phyloP scores from a whole-genome alignment of 2,113 vertebrate species.

The Alethe diademata region DNA sequence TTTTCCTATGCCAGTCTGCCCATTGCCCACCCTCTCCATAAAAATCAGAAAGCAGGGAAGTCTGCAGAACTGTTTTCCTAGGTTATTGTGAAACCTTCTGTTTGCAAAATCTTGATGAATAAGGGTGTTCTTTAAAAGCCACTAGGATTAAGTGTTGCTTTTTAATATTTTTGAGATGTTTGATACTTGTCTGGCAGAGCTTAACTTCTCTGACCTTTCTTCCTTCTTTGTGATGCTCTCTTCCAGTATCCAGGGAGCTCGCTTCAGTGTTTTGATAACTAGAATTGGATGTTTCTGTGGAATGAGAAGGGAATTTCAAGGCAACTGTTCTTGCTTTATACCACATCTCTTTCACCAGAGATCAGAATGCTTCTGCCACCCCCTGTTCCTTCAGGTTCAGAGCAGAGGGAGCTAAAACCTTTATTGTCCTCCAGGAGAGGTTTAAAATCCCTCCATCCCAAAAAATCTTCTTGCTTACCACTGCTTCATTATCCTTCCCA shows the following conservation, averaged over 20 bases:
- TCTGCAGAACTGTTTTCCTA: background rate
- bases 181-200: background rate
- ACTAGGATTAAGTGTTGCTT: background rate
- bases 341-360: background rate
- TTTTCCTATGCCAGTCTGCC: background rate
- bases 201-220: constrained; percentile 1
- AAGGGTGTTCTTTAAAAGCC: background rate
- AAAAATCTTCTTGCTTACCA: background rate
- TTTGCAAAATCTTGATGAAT: background rate
- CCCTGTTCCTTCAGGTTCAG: background rate
- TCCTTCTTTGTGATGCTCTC: background rate
- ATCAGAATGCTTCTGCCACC: background rate
- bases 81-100: background rate
- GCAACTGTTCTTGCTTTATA: background rate
- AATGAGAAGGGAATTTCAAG: background rate
- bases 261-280: background rate
- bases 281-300: background rate
- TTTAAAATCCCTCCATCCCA: background rate
- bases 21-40: background rate
- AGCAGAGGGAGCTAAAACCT: background rate
- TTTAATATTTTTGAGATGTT: background rate
- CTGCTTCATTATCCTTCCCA: background rate
- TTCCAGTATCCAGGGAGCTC: background rate
- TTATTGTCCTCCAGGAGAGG: background rate
- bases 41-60: background rate